Base-by-base conservation (phyloP, 2,888 invertebrate species). In the Tolmerus cingulatus region DNA sequence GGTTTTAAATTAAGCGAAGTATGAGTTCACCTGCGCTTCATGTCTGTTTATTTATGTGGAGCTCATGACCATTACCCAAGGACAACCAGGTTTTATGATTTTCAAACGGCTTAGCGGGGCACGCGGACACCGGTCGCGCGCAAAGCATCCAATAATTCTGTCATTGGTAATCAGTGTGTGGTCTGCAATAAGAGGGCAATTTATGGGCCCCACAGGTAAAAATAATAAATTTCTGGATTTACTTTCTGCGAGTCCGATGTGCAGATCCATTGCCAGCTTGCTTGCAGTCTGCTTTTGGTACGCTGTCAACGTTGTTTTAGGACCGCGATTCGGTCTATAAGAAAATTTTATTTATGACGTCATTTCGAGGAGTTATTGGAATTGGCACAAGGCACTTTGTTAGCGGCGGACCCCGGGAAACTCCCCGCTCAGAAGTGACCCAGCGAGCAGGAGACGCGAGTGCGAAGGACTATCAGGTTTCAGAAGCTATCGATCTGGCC, bases 111-210 rank as follows among this genome's bases (percentile, higher is more conserved):
- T 27, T 30, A 55, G 55, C 14, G 55, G 81, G 46, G 66, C 66
- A 66, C 66, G 66, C 66, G 66, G 40, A 55, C 55, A 81, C 55
- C 30, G 40, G 55, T 66, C 40, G 66, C 37, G 66, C 19, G 57
- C 37, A 57, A 66, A 66, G 79, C 66, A 78, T 40, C 79, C 78
- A 78, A 87, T 79, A 87, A 79, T 66, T 87, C 79, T 78, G 55
- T 37, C 78, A 87, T 79, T 57, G 78, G 43, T 87, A 79, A 79
- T 79, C 87, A 87, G 82, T 87, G 87, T 87, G 87, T 82, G 87
- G 87, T 87, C 87, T 82, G 74, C 74, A 82, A 86, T 74, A 81
- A 82, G 79, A 51, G 14, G 30, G n/a, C 16, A 74, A 87, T 87
- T 87, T 87, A 87, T 87, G 66, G 46, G 76, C 74, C 40, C 51